phyloP scores from a whole-genome alignment of 2,113 vertebrate genomes.

The Trochalopteron elliotii region DNA sequence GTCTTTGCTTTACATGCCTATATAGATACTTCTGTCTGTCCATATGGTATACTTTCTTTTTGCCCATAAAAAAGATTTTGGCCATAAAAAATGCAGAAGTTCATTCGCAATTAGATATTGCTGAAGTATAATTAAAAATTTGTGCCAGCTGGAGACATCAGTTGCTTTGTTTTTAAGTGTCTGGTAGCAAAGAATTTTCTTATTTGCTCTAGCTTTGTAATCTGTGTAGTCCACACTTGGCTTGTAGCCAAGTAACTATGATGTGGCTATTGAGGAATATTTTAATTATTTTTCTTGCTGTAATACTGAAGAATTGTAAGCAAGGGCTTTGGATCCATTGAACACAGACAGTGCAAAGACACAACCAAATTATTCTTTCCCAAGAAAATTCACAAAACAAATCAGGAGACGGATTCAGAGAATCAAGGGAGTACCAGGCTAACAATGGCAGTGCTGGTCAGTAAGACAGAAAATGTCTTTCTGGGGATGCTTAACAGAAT shows the following conservation, averaged over 20 bases:
- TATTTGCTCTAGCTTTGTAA: neutral
- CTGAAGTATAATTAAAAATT: conserved; percentile 6
- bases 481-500: neutral
- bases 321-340: neutral
- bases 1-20: neutral
- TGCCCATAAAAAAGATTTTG: neutral
- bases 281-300: neutral
- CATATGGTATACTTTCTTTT: neutral
- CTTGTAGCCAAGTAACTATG: neutral
- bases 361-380: neutral
- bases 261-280: neutral
- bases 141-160: neutral
- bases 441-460: neutral
- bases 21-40: neutral
- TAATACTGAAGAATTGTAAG: neutral
- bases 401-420: neutral
- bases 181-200: neutral
- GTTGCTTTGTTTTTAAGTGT: neutral
- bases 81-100: neutral
- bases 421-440: neutral
- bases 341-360: neutral
- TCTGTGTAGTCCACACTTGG: neutral
- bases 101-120: conserved; percentile 5
- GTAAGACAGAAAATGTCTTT: neutral
- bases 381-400: neutral